These are phyloP conservation scores for Ephestia elutella DNA, from an alignment of 1,140 invertebrate species.

Conservation along the genomic window DNA sequence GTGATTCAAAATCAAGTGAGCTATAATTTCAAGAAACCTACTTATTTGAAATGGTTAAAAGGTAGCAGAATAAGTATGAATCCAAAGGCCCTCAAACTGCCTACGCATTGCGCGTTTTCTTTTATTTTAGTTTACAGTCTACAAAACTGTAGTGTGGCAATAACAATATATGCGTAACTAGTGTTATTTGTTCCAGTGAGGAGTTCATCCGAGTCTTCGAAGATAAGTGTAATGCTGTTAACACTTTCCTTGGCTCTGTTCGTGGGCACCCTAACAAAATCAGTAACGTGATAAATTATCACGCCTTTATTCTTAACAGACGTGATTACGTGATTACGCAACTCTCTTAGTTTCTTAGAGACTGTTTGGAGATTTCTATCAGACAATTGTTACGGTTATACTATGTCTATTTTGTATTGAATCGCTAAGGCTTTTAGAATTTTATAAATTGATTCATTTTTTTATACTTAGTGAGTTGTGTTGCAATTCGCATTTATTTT, in stretches of 20 bases:
- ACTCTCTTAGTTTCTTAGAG: conserved; percentile 2
- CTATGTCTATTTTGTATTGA: background rate
- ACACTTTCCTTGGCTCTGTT: conserved; percentile 52
- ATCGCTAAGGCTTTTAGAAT: background rate
- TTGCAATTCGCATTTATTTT: background rate
- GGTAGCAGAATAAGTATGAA: too few relatives aligned
- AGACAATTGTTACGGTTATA: background rate
- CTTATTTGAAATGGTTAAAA: too few relatives aligned
- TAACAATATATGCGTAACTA: conserved; percentile 26
- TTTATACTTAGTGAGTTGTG: background rate
- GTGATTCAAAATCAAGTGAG: too few relatives aligned
- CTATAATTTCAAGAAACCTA: too few relatives aligned
- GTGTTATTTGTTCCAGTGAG: conserved; percentile 62
- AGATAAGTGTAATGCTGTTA: conserved; percentile 59
- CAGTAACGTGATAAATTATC: conserved; percentile 67
- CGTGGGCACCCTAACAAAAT: conserved; percentile 48
- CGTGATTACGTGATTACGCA: conserved; percentile 32
- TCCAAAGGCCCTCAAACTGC: too few relatives aligned
- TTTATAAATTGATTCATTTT: background rate
- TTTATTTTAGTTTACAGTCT: too few relatives aligned
- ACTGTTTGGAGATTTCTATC: background rate
- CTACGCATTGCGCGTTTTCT: too few relatives aligned
- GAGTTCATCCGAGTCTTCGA: conserved; percentile 47
- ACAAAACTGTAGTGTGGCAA: too few relatives aligned
- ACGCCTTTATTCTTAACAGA: conserved; percentile 39